Base-by-base conservation (phyloP, 2,888 invertebrate species). In the Oscheius sp. region DNA sequence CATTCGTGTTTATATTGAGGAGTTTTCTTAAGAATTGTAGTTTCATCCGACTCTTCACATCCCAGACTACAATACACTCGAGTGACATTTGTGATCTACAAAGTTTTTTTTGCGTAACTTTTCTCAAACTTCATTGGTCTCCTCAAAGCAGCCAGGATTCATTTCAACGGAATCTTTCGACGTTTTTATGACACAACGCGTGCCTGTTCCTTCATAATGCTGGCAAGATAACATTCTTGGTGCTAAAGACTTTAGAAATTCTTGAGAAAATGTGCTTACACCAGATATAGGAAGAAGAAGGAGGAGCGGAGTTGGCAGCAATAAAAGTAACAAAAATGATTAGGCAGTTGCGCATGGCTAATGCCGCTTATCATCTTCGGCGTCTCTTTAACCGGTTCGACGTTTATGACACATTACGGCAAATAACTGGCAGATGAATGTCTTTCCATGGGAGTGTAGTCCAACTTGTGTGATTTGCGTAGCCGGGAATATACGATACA, bases 81-180 rank as follows among this genome's bases (percentile, higher is more conserved):
- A n/a, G 37, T 37, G 37, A 37, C 15, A 37, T 10, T 37, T 15
- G 37, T 37, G 37, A 37, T 10, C 8, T 10, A 37, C 15, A 37
- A 37, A 37, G 37, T 37, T 37, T 37, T 37, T 15, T 37, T 37
- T 37, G 37, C 37, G 37, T 37, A 37, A 37, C 15, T 37, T 37
- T 37, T 37, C 15, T 37, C 37, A 17, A 31, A 50, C 79, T 52
- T 72, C 65, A 58, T 78, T 73, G 15, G 76, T 29, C 42, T 82
- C 82, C 29, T 82, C 80, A 63, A 82, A 82, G 71, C 82, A 82
- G 53, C 82, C 82, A 8, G 82, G 82, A 73, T 82, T 82, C 67
- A 73, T 75, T 52, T 82, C 82, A n/a, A 80, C 73, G 8, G 73
- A 68, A 25, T 75, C 57, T n/a, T 79, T 75, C 12, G 80, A 78